Evolutionary conservation across 1,140 invertebrate genomes (phyloP).

Genomic region (Drosophila subobscura): DNA sequence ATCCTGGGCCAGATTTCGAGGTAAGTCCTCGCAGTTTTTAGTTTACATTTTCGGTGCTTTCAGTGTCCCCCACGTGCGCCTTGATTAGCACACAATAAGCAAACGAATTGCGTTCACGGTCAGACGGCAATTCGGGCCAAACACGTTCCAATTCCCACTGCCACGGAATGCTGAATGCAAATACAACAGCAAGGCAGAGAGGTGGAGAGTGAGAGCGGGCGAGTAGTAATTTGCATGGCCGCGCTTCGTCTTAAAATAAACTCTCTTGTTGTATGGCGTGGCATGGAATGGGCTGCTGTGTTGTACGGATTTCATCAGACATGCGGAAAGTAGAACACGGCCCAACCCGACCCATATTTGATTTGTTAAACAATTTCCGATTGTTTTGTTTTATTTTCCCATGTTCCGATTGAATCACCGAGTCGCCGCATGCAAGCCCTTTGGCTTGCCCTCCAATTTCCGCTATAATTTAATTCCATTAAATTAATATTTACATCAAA

Average conservation of each 20-base stretch:
- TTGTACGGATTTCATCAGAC: constrained; percentile 49
- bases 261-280: constrained; percentile 5
- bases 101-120: constrained; percentile 32
- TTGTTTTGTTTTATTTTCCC: constrained; percentile 3
- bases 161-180: constrained; percentile 26
- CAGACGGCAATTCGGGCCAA: constrained; percentile 36
- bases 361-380: constrained; percentile 58
- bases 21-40: constrained; percentile 84
- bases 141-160: constrained; percentile 28
- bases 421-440: constrained; percentile 27
- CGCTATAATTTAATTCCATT: constrained; percentile 3
- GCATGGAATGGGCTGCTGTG: neutral
- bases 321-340: constrained; percentile 45
- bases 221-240: constrained; percentile 39
- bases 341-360: constrained; percentile 12
- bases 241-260: constrained; percentile 44
- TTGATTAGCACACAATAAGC: constrained; percentile 2
- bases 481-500: constrained; percentile 17
- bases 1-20: constrained; percentile 96
- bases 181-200: constrained; percentile 16
- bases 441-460: constrained; percentile 24
- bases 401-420: constrained; percentile 39
- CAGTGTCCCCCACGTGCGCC: constrained; percentile 8
- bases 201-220: constrained; percentile 6
- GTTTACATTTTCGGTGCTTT: neutral